These are phyloP conservation scores for Saturnia japonica DNA, from an alignment of 2,888 invertebrate species.

Conservation along the genomic window DNA sequence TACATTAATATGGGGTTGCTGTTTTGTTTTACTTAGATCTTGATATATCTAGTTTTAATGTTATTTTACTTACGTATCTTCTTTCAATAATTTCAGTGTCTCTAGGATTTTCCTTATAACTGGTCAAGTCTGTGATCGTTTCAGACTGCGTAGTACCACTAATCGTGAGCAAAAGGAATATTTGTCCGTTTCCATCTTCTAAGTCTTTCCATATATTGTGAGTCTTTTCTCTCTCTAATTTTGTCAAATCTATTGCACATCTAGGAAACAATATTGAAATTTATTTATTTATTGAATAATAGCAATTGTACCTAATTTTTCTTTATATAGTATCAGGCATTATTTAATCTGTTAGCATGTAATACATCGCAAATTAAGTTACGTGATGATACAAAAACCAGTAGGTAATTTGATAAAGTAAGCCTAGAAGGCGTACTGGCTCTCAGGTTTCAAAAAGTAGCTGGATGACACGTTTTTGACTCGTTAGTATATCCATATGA, in stretches of 20 bases:
- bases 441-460: too few relatives aligned
- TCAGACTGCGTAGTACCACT: conserved; percentile 97
- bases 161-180: conserved; percentile 95
- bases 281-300: neutral
- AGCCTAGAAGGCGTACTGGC: too few relatives aligned
- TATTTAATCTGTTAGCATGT: too few relatives aligned
- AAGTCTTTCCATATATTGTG: conserved; percentile 94
- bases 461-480: too few relatives aligned
- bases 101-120: conserved; percentile 90
- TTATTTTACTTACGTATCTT: conserved; percentile 84
- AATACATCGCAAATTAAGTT: too few relatives aligned
- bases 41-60: neutral
- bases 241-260: conserved; percentile 91
- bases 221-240: conserved; percentile 93
- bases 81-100: conserved; percentile 84
- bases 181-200: conserved; percentile 94
- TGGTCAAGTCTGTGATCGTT: conserved; percentile 94
- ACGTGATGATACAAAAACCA: too few relatives aligned
- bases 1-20: neutral
- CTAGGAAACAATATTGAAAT: conserved; percentile 69
- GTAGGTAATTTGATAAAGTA: too few relatives aligned
- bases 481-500: too few relatives aligned
- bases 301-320: neutral
- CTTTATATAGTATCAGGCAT: too few relatives aligned
- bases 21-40: neutral